Percentiles rank a stretch among this genome's conserved stretches.
phyloP scores from a whole-genome alignment of 2,888 invertebrate genomes.

The Cryptophagus acutangulus region DNA sequence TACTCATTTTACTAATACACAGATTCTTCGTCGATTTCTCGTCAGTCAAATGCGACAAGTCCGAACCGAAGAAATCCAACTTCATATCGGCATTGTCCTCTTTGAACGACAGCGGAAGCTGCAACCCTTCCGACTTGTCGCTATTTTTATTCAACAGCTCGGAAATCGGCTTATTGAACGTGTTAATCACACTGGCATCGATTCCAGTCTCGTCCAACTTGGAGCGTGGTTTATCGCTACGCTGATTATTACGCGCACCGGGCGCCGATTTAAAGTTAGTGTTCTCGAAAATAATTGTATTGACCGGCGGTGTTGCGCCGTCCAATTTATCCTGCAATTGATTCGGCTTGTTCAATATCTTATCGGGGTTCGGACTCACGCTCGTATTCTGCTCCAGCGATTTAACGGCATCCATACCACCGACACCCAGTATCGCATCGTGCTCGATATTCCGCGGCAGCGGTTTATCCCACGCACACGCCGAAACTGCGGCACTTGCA shows the following conservation, averaged over 20 bases:
- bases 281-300: constrained; percentile 87
- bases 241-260: constrained; percentile 50
- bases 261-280: constrained; percentile 80
- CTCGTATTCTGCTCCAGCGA: constrained; percentile 47
- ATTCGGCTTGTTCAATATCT: constrained; percentile 36
- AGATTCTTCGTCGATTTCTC: constrained; percentile 58
- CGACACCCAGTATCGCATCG: constrained; percentile 35
- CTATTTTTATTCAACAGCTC: constrained; percentile 47
- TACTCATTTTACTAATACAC: constrained; percentile 53
- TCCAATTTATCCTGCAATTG: constrained; percentile 53
- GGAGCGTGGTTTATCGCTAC: constrained; percentile 56
- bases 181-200: constrained; percentile 43
- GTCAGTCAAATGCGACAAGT: constrained; percentile 69
- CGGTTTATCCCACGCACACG: constrained; percentile 79
- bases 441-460: constrained; percentile 57
- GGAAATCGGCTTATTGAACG: constrained; percentile 49
- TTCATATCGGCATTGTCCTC: constrained; percentile 88
- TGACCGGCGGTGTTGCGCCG: constrained; percentile 73
- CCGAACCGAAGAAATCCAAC: constrained; percentile 86
- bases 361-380: constrained; percentile 46
- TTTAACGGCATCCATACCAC: constrained; percentile 38
- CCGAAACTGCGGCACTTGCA: constrained; percentile 62
- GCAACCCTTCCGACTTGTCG: constrained; percentile 45
- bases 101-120: constrained; percentile 67
- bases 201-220: constrained; percentile 54